Evolutionary conservation across 1,140 invertebrate genomes (phyloP).

Genomic region (Tachypleus tridentatus): DNA sequence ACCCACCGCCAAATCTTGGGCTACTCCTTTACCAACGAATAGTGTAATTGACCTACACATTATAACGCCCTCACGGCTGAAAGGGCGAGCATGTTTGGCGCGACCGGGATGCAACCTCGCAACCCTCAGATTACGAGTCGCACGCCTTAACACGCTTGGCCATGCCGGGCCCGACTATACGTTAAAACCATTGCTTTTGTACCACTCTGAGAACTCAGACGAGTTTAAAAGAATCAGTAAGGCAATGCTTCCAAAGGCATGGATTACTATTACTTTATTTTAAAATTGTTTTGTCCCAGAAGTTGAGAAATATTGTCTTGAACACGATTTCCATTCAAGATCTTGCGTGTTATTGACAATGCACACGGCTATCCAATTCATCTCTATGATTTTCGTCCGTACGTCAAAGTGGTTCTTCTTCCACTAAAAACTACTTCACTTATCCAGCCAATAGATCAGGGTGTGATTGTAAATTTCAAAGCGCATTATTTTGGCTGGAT

Average conservation of each 20-base stretch:
- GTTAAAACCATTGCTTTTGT: constrained; percentile 36
- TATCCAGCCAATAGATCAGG: constrained; percentile 7
- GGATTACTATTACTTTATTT: constrained; percentile 33
- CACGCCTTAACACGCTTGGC: too few species aligned
- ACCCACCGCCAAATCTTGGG: too few species aligned
- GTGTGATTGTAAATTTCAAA: too few species aligned
- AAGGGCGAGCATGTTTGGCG: too few species aligned
- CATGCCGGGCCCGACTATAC: too few species aligned
- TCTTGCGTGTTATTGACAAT: constrained; percentile 22
- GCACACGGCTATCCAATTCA: constrained; percentile 12
- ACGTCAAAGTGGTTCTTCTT: constrained; percentile 18
- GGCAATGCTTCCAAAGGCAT: constrained; percentile 31
- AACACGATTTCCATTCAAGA: constrained; percentile 19
- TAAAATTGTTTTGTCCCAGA: constrained; percentile 15
- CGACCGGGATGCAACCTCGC: too few species aligned
- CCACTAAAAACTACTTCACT: constrained; percentile 16
- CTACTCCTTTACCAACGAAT: too few species aligned
- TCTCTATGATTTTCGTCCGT: constrained; percentile 15
- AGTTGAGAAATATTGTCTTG: constrained; percentile 13
- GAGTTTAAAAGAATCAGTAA: constrained; percentile 32
- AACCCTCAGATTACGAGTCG: too few species aligned
- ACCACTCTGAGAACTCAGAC: constrained; percentile 29
- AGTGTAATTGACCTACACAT: too few species aligned
- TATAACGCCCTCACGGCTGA: too few species aligned
- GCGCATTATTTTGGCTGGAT: constrained; percentile 8